phyloP scores from a whole-genome alignment of 2,888 invertebrate species.

The Mythimna pallens region DNA sequence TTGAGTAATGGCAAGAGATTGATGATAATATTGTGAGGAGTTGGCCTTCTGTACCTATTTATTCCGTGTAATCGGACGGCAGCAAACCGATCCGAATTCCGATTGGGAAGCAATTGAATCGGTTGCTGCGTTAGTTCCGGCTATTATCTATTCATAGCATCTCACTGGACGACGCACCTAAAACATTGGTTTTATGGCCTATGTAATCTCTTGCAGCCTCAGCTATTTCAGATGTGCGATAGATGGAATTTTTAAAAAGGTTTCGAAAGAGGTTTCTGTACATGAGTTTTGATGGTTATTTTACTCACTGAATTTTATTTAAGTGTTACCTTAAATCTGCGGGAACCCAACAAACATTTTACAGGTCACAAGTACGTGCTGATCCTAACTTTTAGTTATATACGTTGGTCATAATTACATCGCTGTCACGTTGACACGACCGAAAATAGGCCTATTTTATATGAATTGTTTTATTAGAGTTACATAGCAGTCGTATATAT shows the following conservation, averaged over 20 bases:
- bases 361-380: too few relatives aligned
- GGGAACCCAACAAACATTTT: too few relatives aligned
- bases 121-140: slow-evolving; percentile 53
- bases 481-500: not conserved
- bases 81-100: slow-evolving; percentile 52
- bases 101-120: slow-evolving; percentile 54
- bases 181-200: slow-evolving; percentile 52
- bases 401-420: not conserved
- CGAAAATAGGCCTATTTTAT: not conserved
- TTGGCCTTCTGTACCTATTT: slow-evolving; percentile 1
- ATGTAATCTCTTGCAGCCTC: slow-evolving; percentile 40
- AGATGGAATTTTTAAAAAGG: slow-evolving; percentile 34
- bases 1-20: not conserved
- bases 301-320: not conserved
- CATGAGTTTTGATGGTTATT: not conserved
- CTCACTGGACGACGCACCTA: slow-evolving; percentile 31
- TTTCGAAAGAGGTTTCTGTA: not conserved
- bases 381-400: not conserved
- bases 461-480: not conserved
- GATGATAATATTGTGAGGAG: too few relatives aligned
- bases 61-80: slow-evolving; percentile 1
- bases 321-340: too few relatives aligned
- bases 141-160: slow-evolving; percentile 63
- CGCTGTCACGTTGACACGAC: not conserved
- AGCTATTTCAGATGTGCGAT: slow-evolving; percentile 40